phyloP scores from a whole-genome alignment of 2,888 invertebrate genomes.

The Ichneumon xanthorius region DNA sequence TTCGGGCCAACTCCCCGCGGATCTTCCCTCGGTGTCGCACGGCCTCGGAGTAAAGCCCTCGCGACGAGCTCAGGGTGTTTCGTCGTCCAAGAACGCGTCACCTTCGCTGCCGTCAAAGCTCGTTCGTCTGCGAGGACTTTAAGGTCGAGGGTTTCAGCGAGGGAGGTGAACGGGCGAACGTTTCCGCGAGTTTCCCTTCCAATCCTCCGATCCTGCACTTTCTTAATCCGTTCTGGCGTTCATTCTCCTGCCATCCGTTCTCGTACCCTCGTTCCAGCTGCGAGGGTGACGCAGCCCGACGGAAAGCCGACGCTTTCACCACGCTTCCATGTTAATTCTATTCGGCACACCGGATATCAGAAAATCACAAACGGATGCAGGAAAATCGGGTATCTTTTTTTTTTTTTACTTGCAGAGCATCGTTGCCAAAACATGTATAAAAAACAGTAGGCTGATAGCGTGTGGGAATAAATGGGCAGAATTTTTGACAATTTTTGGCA shows the following conservation, averaged over 20 bases:
- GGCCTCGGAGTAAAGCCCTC: slow-evolving; percentile 38
- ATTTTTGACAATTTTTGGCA: no score
- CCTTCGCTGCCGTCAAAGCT: slow-evolving; percentile 39
- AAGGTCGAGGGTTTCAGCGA: not conserved
- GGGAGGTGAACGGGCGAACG: not conserved
- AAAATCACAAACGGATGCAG: not conserved
- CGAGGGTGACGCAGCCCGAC: not conserved
- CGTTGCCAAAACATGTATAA: no score
- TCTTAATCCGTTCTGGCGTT: slow-evolving; percentile 34
- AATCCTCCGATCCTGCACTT: slow-evolving; percentile 23
- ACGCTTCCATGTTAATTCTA: not conserved
- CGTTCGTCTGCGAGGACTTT: slow-evolving; percentile 40
- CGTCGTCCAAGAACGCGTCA: slow-evolving; percentile 33
- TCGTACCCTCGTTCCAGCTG: slow-evolving; percentile 3
- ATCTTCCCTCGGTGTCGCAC: slow-evolving; percentile 34
- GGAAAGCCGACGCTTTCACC: not conserved
- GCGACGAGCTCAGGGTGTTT: slow-evolving; percentile 14
- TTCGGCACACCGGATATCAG: not conserved
- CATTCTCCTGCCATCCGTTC: slow-evolving; percentile 6
- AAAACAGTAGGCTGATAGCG: no score
- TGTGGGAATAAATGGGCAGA: no score
- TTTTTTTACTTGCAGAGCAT: no score
- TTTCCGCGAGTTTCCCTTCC: not conserved
- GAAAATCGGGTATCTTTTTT: not conserved
- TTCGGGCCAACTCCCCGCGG: slow-evolving; percentile 14